These are phyloP conservation scores for Prolemur simus DNA, from an alignment of 2,113 vertebrate species.

Conservation along the genomic window DNA sequence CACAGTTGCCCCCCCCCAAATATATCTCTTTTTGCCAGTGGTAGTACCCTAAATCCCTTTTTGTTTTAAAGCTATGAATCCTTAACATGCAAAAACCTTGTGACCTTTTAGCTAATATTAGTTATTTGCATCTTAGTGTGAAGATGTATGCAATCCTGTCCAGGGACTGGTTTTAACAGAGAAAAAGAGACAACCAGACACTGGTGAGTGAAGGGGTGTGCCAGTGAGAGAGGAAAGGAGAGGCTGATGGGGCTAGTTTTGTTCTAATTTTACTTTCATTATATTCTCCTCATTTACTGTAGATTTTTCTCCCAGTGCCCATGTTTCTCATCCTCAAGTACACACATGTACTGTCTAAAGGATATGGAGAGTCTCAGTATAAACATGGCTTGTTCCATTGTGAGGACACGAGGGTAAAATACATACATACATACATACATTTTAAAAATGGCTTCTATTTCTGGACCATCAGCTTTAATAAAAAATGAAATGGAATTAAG, in stretches of 20 bases:
- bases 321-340: not conserved
- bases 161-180: not conserved
- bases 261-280: conserved; percentile 43
- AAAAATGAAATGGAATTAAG: not conserved
- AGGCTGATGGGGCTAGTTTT: not conserved
- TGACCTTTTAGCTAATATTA: not conserved
- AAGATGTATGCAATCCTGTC: conserved; percentile 8
- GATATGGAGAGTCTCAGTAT: not conserved
- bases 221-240: not conserved
- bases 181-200: not conserved
- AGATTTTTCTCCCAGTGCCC: not conserved
- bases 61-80: conserved; percentile 33
- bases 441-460: not conserved
- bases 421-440: too few species aligned
- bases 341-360: not conserved
- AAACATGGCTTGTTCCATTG: not conserved
- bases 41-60: conserved; percentile 25
- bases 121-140: conserved; percentile 17
- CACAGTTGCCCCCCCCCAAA: not conserved
- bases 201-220: not conserved
- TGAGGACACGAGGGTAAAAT: too few species aligned
- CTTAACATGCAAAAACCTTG: conserved; percentile 3
- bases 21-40: not conserved
- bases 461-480: not conserved
- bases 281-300: not conserved